Percentiles rank a stretch among this genome's conserved stretches.
Evolutionary conservation across 2,888 invertebrate genomes (phyloP).

Genomic region (Diploptera punctata): DNA sequence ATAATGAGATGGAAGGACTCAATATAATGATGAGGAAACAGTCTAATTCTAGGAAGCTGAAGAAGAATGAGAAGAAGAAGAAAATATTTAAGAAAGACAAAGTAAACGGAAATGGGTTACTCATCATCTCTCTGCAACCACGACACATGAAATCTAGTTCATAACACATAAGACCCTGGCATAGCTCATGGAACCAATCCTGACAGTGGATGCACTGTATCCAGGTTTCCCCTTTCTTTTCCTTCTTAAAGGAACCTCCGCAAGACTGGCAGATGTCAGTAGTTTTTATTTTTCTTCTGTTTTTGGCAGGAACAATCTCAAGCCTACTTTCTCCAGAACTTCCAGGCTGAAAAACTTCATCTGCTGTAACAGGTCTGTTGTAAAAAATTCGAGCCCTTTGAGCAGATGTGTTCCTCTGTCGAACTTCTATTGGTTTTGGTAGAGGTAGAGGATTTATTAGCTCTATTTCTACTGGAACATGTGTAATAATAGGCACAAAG

Average conservation of each 20-base stretch:
- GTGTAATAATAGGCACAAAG: background rate
- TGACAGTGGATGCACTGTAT: background rate
- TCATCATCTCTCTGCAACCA: conserved; percentile 8
- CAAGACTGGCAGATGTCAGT: background rate
- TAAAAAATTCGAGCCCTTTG: background rate
- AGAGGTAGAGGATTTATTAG: background rate
- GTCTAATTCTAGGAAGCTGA: too few relatives aligned
- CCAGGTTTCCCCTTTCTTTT: background rate
- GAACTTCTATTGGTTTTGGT: background rate
- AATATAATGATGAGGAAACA: too few relatives aligned
- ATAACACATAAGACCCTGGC: background rate
- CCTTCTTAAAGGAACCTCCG: background rate
- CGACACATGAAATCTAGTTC: conserved; percentile 3
- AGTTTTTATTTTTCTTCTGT: background rate
- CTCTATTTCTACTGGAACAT: background rate
- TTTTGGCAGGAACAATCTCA: background rate
- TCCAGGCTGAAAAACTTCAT: background rate
- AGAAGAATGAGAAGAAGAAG: too few relatives aligned
- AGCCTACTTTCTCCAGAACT: background rate
- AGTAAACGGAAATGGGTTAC: too few relatives aligned
- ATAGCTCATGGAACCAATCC: background rate
- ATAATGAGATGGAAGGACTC: too few relatives aligned
- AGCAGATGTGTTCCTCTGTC: background rate
- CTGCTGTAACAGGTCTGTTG: background rate
- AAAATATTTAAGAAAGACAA: too few relatives aligned